Evolutionary conservation across 2,113 vertebrate species (phyloP), one percentile per base, ranked within the genome.

Genomic region (Dascyllus trimaculatus): DNA sequence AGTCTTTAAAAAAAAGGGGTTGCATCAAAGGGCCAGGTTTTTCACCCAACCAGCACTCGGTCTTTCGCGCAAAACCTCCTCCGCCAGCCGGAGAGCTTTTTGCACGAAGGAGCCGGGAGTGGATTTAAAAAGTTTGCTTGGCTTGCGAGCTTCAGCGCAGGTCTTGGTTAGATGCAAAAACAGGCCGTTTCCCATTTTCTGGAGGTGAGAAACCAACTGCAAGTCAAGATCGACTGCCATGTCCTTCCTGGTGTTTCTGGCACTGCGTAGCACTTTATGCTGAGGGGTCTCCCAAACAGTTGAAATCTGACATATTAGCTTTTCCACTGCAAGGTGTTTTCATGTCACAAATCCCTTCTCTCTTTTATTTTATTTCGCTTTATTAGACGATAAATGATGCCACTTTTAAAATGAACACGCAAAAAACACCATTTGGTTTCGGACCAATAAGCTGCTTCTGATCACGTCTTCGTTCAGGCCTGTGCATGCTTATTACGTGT

Each of bases 21-120:
- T 95, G 95, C 94, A 95, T 95, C 95, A 95, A 92, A 93, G 92
- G 92, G 94, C 92, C 88, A 89, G 24, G 93, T 95, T 95, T 93
- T 93, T 90, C 90, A 91, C 72, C 93, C 90, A 95, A 94, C 93
- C 92, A 85, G 77, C 92, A 85, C 92, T 94, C 89, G 80, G 73
- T 74, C 80, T 74, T 93, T 92, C 86, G 18, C 76, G 93, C 71
- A 91, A 94, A 95, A 94, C 81, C 58, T 85, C 81, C 64, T 82
- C 67, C 32, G 6, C 56, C 21, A 11, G 54, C 65, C 1, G n/a
- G 82, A 19, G 85, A 78, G 78, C 57, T 77, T 94, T n/a, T 94
- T 93, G 25, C 92, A 86, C 19, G 89, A 87, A 85, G 40, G 84
- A 74, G 45, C 14, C 57, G 45, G 32, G 85, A 85, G 92, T 92